Base-by-base conservation (phyloP, 2,888 invertebrate species). In the Ligdia adustata region DNA sequence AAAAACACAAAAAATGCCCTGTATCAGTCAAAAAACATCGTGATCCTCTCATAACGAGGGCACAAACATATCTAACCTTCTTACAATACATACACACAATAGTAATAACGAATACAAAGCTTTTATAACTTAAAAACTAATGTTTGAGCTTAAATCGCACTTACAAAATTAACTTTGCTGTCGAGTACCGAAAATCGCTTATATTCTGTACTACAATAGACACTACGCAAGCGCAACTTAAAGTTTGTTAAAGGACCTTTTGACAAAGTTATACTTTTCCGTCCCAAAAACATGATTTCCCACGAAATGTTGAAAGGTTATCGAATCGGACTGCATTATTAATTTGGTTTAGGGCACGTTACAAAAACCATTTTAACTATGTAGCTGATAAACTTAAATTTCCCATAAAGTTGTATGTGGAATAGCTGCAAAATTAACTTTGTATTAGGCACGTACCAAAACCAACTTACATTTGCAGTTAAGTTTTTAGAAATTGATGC, bases 21-120 rank as follows among this genome's bases (percentile, higher is more conserved):
- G 9, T 20, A 27, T 42, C 34, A 44, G 11, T 33, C 50, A 28
- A 13, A 29, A 14, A 26, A 34, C 37, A 31, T 49, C 42, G 42
- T 49, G 39, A 38, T 33, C 11, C 26, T 7, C 18, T 41, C 24
- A 26, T 35, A 41, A 40, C 22, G 9, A 20, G 18, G 9, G 11
- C 12, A n/a, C 38, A 50, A 50, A 50, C 41, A 50, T 5, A 18
- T 27, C 31, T 28, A 9, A 13, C 39, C 18, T 12, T 24, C 35
- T 12, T 45, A 22, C 32, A 44, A 50, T n/a, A 22, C 7, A 18
- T 22, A 22, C 22, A 22, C 6, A 7, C 41, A 37, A 16, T 37
- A 34, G 41, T 50, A 50, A 45, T 41, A 32, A 41, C 31, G 20
- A 31, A 3, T 13, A 50, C 44, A 50, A 50, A 32, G 40, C 40